Evolutionary conservation across 2,113 vertebrate genomes (phyloP), one percentile per base, ranked within the genome.

Genomic region (Delphinapterus leucas): DNA sequence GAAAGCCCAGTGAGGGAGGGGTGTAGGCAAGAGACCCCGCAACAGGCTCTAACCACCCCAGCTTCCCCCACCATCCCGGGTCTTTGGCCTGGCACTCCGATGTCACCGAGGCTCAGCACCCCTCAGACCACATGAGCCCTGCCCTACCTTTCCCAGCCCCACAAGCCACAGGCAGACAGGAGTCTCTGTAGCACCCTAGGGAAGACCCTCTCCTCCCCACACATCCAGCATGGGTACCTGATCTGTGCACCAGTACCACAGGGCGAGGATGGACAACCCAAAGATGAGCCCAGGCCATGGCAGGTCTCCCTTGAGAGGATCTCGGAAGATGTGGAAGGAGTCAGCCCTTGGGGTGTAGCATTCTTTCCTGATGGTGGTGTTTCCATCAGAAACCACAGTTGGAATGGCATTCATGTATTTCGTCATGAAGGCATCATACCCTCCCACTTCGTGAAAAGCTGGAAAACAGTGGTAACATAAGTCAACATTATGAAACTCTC

Each of bases 181-280:
- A 88, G 36, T 31, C 49, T 60, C 73, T 23, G 13, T 0, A 15
- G 23, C 2, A 0, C 41, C 15, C 17, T 7, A 3, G 23, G 31
- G 5, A 31, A 81, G 12, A 60, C 5, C 61, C 76, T 6, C 0
- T 5, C 70, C 14, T 21, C 33, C n/a, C 31, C 6, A 2, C 8
- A 2, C 0, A 0, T 1, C 60, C 76, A 28, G 68, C 17, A 3
- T 36, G 5, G 0, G 94, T 98, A 99, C 99, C 99, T 99, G 99
- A 79, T 99, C 99, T 0, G 99, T 99, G 98, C 99, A 99, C 99
- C 99, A 99, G 97, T 99, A 99, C 99, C 99, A 99, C 85, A 98
- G 18, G 44, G 99, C 98, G 25, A 99, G 60, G 97, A 99, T 99
- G 92, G 98, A 98, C 58, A 99, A 86, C 55, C 99, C 99, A 25